Conservation (phyloP, 2,113 vertebrate genomes). For the Oplegnathus fasciatus region DNA sequence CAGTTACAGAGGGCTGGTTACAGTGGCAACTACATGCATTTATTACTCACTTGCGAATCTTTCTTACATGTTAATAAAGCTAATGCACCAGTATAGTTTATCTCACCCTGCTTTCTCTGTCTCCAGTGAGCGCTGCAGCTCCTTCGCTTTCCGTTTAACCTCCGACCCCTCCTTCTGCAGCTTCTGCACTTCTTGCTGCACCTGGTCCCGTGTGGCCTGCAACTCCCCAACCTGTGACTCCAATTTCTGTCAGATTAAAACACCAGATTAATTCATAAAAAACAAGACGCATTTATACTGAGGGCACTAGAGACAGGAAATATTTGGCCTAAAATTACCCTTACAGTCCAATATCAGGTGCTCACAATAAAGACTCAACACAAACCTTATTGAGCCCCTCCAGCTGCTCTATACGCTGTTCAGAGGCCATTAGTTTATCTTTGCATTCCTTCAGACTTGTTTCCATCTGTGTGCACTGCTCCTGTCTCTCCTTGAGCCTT, state of each 20-base stretch:
- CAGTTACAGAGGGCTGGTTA: not conserved
- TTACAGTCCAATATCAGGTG: not conserved
- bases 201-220: slow-evolving; percentile 87
- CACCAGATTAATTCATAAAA: not conserved
- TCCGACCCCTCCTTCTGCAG: slow-evolving; percentile 87
- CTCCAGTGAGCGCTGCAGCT: slow-evolving; percentile 88
- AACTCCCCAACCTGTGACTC: slow-evolving; percentile 88
- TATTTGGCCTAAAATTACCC: not conserved
- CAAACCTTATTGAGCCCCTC: slow-evolving; percentile 91
- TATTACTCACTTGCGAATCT: not conserved
- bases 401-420: slow-evolving; percentile 90
- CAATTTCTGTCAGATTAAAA: slow-evolving; percentile 87
- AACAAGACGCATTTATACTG: not conserved
- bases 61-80: not conserved
- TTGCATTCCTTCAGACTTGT: slow-evolving; percentile 90
- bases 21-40: not conserved
- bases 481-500: slow-evolving; percentile 91
- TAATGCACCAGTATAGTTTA: not conserved
- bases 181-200: slow-evolving; percentile 86
- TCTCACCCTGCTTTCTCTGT: slow-evolving; percentile 90
- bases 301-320: not conserved
- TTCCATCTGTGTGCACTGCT: slow-evolving; percentile 92
- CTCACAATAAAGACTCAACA: slow-evolving; percentile 31
- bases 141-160: slow-evolving; percentile 85
- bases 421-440: slow-evolving; percentile 90